Base-by-base conservation (phyloP, 2,113 vertebrate species). In the Sturnira hondurensis region DNA sequence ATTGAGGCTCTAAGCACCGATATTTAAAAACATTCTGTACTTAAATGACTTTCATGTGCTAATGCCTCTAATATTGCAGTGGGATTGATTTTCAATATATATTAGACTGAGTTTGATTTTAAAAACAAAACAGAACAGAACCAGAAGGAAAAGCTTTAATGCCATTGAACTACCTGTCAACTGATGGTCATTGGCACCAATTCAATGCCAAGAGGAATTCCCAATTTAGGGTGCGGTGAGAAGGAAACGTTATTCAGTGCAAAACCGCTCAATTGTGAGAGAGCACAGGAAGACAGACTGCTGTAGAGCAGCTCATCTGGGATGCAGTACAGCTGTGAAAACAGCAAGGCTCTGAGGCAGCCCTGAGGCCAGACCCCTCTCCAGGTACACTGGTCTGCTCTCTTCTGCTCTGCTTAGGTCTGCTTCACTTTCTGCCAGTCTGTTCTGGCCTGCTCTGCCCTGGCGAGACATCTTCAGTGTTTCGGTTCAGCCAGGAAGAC, bases 1-100 rank as follows among this genome's bases (percentile, higher is more conserved):
- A 84, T 71, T 91, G 26, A 3, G 89, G 24, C 9, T 81, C n/a
- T 41, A 92, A 67, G 33, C 38, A 92, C 78, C 74, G 82, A 2
- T 82, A 58, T 91, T 93, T 73, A 36, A 83, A 90, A 68, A 89
- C 89, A 82, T 86, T 82, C 84, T 68, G 2, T 86, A 68, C 58
- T 86, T 81, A 47, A 73, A 9, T 31, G 47, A 73, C 17, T 43
- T 80, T 93, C 71, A 19, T 89, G 73, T 86, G 28, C 67, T 86
- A 91, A 63, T 95, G 10, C 17, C 22, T 70, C 22, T 85, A 81
- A 86, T 89, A 81, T 81, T 82, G 31, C 36, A 90, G n/a, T 74
- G 56, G 20, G 41, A 65, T 78, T 85, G 54, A 74, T 83, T 96
- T 90, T 89, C 47, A 93, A 24, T 93, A 86, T 89, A 63, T 86